These are phyloP conservation scores for Chelonia mydas DNA, from an alignment of 2,797 vertebrate genomes.

Conservation along the genomic window DNA sequence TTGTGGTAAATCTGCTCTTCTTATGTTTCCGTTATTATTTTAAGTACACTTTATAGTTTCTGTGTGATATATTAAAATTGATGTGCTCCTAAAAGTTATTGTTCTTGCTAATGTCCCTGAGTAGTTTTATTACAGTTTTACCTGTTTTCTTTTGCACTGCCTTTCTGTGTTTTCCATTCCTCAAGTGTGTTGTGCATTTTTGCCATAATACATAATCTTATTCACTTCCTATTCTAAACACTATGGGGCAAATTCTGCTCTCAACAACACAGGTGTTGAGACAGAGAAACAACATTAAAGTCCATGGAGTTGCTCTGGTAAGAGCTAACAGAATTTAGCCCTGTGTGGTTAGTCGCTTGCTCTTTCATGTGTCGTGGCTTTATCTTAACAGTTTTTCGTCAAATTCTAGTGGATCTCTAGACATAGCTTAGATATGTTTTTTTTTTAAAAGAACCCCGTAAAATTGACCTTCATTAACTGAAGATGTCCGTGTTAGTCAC, in stretches of 20 bases:
- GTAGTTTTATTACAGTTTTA: not conserved
- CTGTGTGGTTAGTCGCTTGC: not conserved
- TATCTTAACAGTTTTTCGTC: not conserved
- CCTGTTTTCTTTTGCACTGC: not conserved
- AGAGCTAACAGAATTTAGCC: not conserved
- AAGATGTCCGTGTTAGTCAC: not conserved
- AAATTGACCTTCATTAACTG: accelerated
- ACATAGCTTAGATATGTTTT: not conserved
- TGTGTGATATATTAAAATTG: not conserved
- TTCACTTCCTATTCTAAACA: not conserved
- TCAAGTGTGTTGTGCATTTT: not conserved
- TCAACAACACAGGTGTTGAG: not conserved
- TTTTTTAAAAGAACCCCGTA: not conserved
- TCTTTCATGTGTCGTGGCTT: not conserved
- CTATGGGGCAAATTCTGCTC: not conserved
- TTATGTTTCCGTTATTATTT: slow-evolving; percentile 7
- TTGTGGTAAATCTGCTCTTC: not conserved
- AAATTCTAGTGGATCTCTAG: not conserved
- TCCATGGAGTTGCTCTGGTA: not conserved
- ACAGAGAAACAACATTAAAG: not conserved
- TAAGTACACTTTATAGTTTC: not conserved
- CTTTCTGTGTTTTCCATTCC: not conserved
- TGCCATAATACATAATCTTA: not conserved
- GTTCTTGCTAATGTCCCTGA: not conserved
- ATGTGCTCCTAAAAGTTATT: slow-evolving; percentile 25